Evolutionary conservation across 2,113 vertebrate genomes (phyloP).

Genomic region (Athene cunicularia): DNA sequence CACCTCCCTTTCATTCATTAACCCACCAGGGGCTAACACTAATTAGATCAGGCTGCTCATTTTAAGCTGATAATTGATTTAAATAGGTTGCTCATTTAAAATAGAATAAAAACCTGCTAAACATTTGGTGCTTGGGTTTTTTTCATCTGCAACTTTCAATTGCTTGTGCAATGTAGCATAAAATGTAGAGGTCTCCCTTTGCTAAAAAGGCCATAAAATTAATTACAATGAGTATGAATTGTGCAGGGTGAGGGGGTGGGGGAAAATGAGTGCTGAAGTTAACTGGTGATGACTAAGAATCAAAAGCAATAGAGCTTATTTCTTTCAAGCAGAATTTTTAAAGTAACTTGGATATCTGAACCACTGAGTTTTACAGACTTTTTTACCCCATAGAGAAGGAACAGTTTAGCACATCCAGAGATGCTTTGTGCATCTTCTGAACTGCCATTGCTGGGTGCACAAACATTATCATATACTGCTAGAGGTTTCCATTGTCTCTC

Average conservation of each 20-base stretch:
- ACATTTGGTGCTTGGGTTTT: slow-evolving; percentile 85
- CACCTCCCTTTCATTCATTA: slow-evolving; percentile 83
- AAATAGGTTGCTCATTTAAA: slow-evolving; percentile 85
- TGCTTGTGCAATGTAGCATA: slow-evolving; percentile 87
- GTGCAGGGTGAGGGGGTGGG: slow-evolving; percentile 61
- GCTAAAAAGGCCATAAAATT: slow-evolving; percentile 84
- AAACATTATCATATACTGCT: not conserved
- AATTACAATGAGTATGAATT: slow-evolving; percentile 82
- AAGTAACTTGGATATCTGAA: not conserved
- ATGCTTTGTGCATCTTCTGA: not conserved
- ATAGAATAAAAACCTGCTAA: slow-evolving; percentile 86
- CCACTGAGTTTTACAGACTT: not conserved
- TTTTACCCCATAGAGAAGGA: not conserved
- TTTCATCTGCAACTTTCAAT: slow-evolving; percentile 90
- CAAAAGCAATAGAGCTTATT: slow-evolving; percentile 15
- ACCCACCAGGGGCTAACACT: slow-evolving; percentile 82
- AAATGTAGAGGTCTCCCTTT: slow-evolving; percentile 83
- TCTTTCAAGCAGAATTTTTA: not conserved
- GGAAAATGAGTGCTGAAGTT: slow-evolving; percentile 54
- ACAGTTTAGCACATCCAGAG: not conserved
- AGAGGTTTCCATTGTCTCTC: not conserved
- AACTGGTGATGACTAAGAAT: slow-evolving; percentile 66
- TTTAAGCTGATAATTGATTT: slow-evolving; percentile 88
- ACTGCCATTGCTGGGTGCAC: not conserved
- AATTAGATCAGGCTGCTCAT: slow-evolving; percentile 86